Base-by-base conservation (phyloP, 1,140 invertebrate species). In the Telenomus remus region DNA sequence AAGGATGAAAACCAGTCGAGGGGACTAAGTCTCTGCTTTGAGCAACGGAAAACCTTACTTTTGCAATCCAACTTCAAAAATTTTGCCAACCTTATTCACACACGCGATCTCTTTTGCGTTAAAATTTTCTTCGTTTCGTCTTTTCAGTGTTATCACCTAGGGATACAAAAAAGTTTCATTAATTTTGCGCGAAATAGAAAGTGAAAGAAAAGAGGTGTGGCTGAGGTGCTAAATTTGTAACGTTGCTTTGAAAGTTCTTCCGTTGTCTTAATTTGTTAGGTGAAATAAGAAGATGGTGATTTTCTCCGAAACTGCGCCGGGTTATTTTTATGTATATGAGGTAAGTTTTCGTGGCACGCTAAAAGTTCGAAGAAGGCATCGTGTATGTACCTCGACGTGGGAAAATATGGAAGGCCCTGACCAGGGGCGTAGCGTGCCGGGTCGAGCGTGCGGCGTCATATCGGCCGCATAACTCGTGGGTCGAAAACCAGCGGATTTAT, bases 371-470 rank as follows among this genome's bases (percentile, higher is more conserved):
- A 51, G 49, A 56, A 76, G 60, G 65, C 39, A 27, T 27, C 19
- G 19, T 27, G 19, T 27, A 27, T 27, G 19, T 39, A 39, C 37
- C 37, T 39, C 51, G 63, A 77, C 65, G 71, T 77, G 78, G 70
- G 63, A 66, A 70, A 69, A 65, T 73, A 69, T 73, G 57, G 68
- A 66, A 72, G 68, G 69, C 39, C 55, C 47, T 68, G 72, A 66
- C 53, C 66, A 69, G 69, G 68, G 68, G 49, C 61, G 60, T 76
- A 75, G 76, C 69, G 65, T 76, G 75, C 46, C 68, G 65, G 50
- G 44, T 70, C 60, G 64, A 70, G 64, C 64, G 47, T 77, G 75
- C 69, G 53, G 37, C 59, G 66, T 66, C 51, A 74, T 68, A 74
- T 66, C 63, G 34, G 49, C 50, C 56, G 27, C 43, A 65, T 57